Conservation (phyloP, 2,113 vertebrate species). For the Brienomyrus longianalis region DNA sequence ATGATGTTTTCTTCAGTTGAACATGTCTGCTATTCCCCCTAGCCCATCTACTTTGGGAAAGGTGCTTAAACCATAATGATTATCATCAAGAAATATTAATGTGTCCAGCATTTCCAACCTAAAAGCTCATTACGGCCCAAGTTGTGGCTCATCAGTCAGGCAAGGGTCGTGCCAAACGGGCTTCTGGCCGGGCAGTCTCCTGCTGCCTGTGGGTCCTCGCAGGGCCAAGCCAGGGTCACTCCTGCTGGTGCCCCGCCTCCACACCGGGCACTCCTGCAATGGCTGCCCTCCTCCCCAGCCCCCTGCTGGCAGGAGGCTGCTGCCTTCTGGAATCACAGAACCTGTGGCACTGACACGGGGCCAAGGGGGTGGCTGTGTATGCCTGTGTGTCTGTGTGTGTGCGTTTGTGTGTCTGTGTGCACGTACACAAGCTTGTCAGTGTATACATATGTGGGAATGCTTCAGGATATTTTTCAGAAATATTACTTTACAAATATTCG, state of each 20-base stretch:
- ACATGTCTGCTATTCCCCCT: slow-evolving; percentile 70
- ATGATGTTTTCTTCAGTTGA: slow-evolving; percentile 34
- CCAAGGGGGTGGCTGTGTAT: slow-evolving; percentile 10
- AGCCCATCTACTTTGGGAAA: slow-evolving; percentile 90
- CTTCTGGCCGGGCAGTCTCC: slow-evolving; percentile 76
- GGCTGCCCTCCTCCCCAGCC: slow-evolving; percentile 62
- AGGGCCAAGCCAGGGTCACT: slow-evolving; percentile 72
- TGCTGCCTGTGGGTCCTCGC: slow-evolving; percentile 60
- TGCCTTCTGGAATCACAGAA: slow-evolving; percentile 14
- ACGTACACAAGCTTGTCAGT: neutral
- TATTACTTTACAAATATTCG: neutral
- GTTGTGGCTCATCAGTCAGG: slow-evolving; percentile 82
- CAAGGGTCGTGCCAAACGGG: slow-evolving; percentile 80
- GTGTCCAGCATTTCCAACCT: slow-evolving; percentile 97
- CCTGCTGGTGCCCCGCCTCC: slow-evolving; percentile 71
- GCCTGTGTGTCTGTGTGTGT: slow-evolving; percentile 1
- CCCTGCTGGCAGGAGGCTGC: neutral
- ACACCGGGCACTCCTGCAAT: slow-evolving; percentile 67
- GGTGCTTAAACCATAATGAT: slow-evolving; percentile 99
- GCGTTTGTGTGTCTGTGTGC: neutral
- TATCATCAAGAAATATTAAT: slow-evolving; percentile 99
- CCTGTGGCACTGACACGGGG: slow-evolving; percentile 32
- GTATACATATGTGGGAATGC: neutral
- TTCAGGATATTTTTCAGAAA: neutral
- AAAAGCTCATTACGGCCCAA: slow-evolving; percentile 97